Base-by-base conservation (phyloP, 2,888 invertebrate genomes). In the Perdita meconis region DNA sequence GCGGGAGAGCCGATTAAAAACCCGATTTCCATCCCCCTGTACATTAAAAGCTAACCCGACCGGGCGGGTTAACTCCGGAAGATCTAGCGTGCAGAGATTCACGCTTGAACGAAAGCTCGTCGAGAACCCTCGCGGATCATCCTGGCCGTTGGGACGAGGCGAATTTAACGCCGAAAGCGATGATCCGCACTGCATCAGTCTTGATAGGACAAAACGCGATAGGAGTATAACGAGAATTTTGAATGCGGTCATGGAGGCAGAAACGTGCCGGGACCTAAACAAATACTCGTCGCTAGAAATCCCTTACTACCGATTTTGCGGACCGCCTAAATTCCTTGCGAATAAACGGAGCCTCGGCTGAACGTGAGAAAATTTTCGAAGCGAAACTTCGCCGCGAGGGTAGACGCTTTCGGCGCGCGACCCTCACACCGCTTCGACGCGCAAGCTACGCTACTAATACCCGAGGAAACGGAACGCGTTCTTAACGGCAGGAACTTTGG, bases 301-400 rank as follows among this genome's bases (percentile, higher is more conserved):
- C 61, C 64, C 59, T 50, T n/a, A n/a, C n/a, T n/a, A n/a, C n/a
- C 53, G 75, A 69, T 70, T 75, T 55, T 36, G n/a, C 67, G 26
- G 40, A 55, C 75, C 26, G 65, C 24, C 47, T 69, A 65, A 75
- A n/a, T n/a, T 75, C 70, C 69, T 51, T 53, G 26, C 26, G n/a
- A 16, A 53, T 53, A 53, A 24, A 24, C 42, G 6, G 22, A n/a
- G 51, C 38, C 19, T n/a, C 38, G 10, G 5, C 16, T 26, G 44
- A 47, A 34, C 10, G 12, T n/a, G 4, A 26, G 34, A 34, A 30
- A 56, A 34, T 65, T 56, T 65, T 56, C 44, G 42, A 30, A 53
- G 53, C 40, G 51, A 53, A 53, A 53, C 19, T 44, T 47, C 16
- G 38, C 26, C 19, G 13, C 2, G 16, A 22, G 12, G 44, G 44